Evolutionary conservation across 2,888 invertebrate genomes (phyloP).

Genomic region (Lycophotia porphyrea): DNA sequence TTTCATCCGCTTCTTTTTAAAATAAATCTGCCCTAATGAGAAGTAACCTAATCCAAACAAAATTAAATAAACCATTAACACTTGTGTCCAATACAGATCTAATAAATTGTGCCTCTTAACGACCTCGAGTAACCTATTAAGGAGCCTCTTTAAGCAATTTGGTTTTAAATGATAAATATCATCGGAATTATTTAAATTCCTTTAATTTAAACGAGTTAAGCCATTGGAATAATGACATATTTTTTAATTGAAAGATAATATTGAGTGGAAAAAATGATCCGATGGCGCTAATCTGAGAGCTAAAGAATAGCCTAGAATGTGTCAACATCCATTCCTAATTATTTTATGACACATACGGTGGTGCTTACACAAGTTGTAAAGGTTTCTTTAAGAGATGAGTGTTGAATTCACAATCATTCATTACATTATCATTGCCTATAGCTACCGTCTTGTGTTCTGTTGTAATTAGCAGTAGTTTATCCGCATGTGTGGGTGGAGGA

Average conservation of each 20-base stretch:
- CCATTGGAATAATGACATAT: constrained; percentile 37
- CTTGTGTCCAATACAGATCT: constrained; percentile 48
- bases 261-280: constrained; percentile 39
- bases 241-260: constrained; percentile 47
- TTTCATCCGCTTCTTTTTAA: constrained; percentile 25
- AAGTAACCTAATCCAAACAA: constrained; percentile 45
- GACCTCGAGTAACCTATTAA: constrained; percentile 57
- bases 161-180: constrained; percentile 40
- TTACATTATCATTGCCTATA: constrained; percentile 12
- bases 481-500: neutral
- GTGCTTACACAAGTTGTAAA: constrained; percentile 35
- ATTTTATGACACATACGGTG: constrained; percentile 34
- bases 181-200: constrained; percentile 43
- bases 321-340: constrained; percentile 45
- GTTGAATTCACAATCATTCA: constrained; percentile 46
- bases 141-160: constrained; percentile 29
- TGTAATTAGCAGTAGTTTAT: constrained; percentile 33
- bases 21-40: constrained; percentile 44
- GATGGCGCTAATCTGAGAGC: neutral
- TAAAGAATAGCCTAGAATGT: constrained; percentile 26
- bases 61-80: constrained; percentile 57
- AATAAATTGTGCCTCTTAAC: constrained; percentile 53
- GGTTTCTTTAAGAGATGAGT: constrained; percentile 33
- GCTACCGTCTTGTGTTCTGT: neutral
- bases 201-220: constrained; percentile 45